These are phyloP conservation scores for Sialis fuliginosa DNA, from an alignment of 2,888 invertebrate genomes.

Conservation along the genomic window DNA sequence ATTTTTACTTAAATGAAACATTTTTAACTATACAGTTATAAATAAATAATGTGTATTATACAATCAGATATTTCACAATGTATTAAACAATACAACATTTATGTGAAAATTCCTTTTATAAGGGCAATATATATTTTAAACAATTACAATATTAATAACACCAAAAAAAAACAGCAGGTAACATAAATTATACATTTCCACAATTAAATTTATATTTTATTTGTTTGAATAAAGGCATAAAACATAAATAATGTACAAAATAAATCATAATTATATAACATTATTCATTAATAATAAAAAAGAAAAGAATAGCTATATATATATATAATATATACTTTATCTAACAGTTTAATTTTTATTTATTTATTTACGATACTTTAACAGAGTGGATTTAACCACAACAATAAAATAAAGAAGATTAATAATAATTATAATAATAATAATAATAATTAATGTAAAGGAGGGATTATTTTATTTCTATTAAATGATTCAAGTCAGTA, in stretches of 20 bases:
- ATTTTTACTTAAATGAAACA: too few species aligned
- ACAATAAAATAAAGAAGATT: background rate
- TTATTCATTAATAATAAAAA: background rate
- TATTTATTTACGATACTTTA: background rate
- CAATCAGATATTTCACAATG: too few species aligned
- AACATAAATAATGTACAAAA: constrained; percentile 5
- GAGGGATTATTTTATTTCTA: background rate
- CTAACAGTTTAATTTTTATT: background rate
- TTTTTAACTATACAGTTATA: too few species aligned
- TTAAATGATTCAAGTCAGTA: background rate
- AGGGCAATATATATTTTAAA: too few species aligned
- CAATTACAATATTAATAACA: too few species aligned
- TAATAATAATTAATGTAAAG: background rate
- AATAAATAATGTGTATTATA: too few species aligned
- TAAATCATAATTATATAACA: constrained; percentile 3
- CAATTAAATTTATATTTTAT: background rate
- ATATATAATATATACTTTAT: background rate
- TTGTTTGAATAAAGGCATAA: constrained; percentile 3
- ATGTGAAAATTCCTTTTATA: too few species aligned
- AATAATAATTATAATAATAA: background rate
- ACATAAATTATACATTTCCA: too few species aligned
- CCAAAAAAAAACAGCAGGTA: too few species aligned
- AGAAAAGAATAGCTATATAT: constrained; percentile 1
- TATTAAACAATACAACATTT: too few species aligned
- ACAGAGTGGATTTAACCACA: background rate